Evolutionary conservation across 2,797 vertebrate genomes (phyloP).

Genomic region (Chiloscyllium punctatum): DNA sequence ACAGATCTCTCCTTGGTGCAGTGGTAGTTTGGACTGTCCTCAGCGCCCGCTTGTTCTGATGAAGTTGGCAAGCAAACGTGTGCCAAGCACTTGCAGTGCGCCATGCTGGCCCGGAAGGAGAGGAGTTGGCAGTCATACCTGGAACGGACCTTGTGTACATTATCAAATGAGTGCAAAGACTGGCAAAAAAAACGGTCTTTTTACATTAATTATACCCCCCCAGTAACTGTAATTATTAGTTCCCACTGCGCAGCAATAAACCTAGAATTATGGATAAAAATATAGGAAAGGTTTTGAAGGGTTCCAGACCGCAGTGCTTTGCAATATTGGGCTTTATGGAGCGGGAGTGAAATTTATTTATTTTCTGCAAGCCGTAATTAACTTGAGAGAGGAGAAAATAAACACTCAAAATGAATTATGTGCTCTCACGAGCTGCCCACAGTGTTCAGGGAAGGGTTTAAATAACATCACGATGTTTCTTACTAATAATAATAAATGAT

Average conservation of each 20-base stretch:
- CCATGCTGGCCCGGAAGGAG: not conserved
- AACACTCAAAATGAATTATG: slow-evolving; percentile 24
- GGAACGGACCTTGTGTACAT: not conserved
- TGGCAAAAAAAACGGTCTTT: not conserved
- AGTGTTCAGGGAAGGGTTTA: not conserved
- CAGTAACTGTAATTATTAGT: not conserved
- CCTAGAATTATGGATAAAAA: not conserved
- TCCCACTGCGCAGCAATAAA: not conserved
- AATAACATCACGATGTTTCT: slow-evolving; percentile 14
- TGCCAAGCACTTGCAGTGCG: not conserved
- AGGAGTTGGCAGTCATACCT: not conserved
- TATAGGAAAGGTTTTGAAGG: not conserved
- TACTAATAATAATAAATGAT: slow-evolving; percentile 25
- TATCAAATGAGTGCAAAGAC: not conserved
- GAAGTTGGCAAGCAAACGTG: not conserved
- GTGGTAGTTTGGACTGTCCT: not conserved
- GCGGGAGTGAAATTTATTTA: not conserved
- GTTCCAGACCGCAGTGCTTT: not conserved
- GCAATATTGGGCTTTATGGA: not conserved
- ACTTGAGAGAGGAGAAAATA: not conserved
- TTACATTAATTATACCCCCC: not conserved
- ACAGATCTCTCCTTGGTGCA: not conserved
- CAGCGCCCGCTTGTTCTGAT: not conserved
- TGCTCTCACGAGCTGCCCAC: not conserved
- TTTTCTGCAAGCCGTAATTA: not conserved